phyloP scores from a whole-genome alignment of 2,797 vertebrate genomes.

The Hafferia zeledoni region DNA sequence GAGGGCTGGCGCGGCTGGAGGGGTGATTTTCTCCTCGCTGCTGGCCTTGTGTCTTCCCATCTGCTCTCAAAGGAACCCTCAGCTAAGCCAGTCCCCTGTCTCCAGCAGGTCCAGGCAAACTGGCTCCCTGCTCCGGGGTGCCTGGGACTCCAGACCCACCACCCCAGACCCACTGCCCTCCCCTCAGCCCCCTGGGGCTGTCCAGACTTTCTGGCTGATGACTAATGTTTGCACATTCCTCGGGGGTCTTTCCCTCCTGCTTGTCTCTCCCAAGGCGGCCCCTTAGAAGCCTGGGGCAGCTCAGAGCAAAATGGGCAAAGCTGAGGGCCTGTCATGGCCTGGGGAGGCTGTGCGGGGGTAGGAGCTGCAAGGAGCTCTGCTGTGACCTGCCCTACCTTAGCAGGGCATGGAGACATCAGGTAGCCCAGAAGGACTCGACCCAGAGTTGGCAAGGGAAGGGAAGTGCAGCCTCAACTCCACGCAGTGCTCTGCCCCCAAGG shows the following conservation, averaged over 20 bases:
- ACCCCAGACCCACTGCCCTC: accelerated
- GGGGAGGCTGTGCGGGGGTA: background rate
- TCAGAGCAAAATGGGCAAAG: background rate
- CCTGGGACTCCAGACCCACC: background rate
- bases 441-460: background rate
- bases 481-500: background rate
- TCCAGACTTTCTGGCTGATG: background rate
- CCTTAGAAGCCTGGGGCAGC: background rate
- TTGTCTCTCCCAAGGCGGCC: background rate
- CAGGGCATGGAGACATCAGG: background rate
- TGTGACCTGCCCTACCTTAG: background rate
- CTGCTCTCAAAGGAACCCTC: background rate
- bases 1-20: background rate
- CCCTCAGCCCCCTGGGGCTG: background rate
- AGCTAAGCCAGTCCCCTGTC: background rate
- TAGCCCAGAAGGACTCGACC: background rate
- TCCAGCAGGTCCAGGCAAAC: background rate
- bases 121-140: background rate
- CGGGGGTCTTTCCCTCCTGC: background rate
- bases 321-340: background rate
- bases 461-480: background rate
- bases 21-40: background rate
- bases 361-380: background rate
- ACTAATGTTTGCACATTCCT: background rate
- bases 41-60: background rate